Evolutionary conservation across 2,888 invertebrate species (phyloP), one percentile per base, ranked within the genome.

Genomic region (Drosophila monieri): DNA sequence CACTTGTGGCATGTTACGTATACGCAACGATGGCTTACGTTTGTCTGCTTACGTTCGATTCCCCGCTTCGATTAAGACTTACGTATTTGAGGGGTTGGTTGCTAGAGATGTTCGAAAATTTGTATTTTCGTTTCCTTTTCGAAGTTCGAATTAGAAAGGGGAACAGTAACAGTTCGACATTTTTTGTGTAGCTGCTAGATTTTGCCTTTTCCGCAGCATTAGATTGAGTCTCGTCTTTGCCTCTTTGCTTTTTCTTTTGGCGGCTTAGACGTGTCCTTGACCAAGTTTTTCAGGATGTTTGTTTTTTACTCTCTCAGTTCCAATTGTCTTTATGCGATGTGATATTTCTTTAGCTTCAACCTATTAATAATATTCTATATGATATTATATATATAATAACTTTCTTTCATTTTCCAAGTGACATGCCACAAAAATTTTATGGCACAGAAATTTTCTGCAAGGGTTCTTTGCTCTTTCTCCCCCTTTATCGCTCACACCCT

Each of bases 1-100:
- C 88, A 86, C 88, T 84, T 84, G 83, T 84, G 78, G 87, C 79
- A 70, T 85, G 66, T 76, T 72, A 70, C 76, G 73, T 59, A 62
- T 27, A 61, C 76, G 66, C 39, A 15, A 43, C 49, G 21, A 37
- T n/a, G 25, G n/a, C 10, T 32, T 48, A 46, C 61, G 59, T 64
- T 44, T 62, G 39, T 35, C 9, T 12, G 14, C 35, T 51, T 64
- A 66, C 67, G 27, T 12, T n/a, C 35, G 14, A 15, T 55, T 74
- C 47, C 25, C 51, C 73, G 39, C 39, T 41, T 18, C 6, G 8
- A 18, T 41, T 10, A 0, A 1, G 5, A 2, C 4, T 35, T 62
- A 65, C 66, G 66, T 65, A 44, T 37, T 60, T 46, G 6, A 47
- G 60, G 60, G 60, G 60, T 39, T 25, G 15, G 39, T 60, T 15